A percentile compares a stretch with the other conserved stretches of the same genome.
Evolutionary conservation across 2,113 vertebrate genomes (phyloP).

Genomic region (Sturnira hondurensis): DNA sequence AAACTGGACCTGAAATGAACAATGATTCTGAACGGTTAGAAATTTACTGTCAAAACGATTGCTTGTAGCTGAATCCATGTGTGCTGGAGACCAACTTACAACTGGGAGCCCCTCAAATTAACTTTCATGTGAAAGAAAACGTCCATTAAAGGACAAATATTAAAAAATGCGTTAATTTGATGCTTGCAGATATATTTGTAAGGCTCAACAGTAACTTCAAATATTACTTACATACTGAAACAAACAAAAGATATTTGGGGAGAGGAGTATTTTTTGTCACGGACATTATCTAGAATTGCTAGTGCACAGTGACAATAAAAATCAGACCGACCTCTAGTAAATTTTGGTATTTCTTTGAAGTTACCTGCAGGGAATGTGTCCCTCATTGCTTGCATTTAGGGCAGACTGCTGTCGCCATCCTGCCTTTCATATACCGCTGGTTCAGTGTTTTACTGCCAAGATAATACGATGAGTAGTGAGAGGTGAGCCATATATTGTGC

Average conservation of each 20-base stretch:
- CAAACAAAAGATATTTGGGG: neutral
- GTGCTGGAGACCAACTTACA: neutral
- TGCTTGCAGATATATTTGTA: neutral
- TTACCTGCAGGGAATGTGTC: too few species aligned
- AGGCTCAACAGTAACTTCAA: neutral
- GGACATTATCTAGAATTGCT: neutral
- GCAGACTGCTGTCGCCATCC: neutral
- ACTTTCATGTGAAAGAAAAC: neutral
- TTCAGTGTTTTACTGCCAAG: neutral
- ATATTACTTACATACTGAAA: neutral
- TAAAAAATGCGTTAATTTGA: neutral
- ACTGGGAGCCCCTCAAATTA: neutral
- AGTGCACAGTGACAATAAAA: neutral
- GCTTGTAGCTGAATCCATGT: neutral
- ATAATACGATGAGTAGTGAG: neutral
- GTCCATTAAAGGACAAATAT: neutral
- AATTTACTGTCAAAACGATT: neutral
- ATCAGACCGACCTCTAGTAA: neutral
- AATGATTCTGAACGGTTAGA: neutral
- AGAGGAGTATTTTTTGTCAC: neutral
- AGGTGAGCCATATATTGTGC: neutral
- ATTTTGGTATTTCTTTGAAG: neutral
- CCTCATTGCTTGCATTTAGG: neutral
- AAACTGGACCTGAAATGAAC: neutral
- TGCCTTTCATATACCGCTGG: neutral